A percentile compares a stretch with the other conserved stretches of the same genome.
These are phyloP conservation scores for Menura novaehollandiae DNA, from an alignment of 2,113 vertebrate species.

Conservation along the genomic window DNA sequence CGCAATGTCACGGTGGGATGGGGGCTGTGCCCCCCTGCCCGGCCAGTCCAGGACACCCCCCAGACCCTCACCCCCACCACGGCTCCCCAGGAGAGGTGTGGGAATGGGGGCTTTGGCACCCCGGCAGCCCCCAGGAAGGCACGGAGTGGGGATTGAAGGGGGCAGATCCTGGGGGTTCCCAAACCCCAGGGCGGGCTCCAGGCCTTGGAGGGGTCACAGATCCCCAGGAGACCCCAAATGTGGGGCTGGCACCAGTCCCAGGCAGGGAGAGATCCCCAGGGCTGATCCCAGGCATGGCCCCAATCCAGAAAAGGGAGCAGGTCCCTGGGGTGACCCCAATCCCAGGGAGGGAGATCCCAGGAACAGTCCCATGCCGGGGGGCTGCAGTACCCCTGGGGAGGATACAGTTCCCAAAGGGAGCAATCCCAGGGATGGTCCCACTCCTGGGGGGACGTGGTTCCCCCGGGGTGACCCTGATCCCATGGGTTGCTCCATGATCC, in stretches of 20 bases:
- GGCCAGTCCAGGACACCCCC: not conserved
- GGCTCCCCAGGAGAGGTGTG: rapidly evolving
- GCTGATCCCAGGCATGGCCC: not conserved
- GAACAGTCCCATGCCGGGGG: not conserved
- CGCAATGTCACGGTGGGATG: rapidly evolving
- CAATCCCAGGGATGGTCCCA: not conserved
- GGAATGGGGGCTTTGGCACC: not conserved
- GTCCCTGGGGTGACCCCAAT: not conserved
- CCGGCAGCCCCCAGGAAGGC: not conserved
- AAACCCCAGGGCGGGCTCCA: not conserved
- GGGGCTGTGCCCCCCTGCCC: not conserved
- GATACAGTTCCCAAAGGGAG: not conserved
- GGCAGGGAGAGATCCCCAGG: not conserved
- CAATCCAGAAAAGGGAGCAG: rapidly evolving
- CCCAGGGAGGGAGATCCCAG: not conserved
- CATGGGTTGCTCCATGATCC: not conserved
- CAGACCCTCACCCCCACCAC: rapidly evolving
- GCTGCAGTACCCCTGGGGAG: not conserved
- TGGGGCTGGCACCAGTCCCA: not conserved
- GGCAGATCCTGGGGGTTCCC: not conserved
- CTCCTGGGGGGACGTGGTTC: not conserved
- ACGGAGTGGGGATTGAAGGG: not conserved
- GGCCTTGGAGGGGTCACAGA: not conserved
- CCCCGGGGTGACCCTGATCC: not conserved
- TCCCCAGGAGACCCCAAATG: not conserved